Evolutionary conservation across 2,113 vertebrate species (phyloP), one percentile per base, ranked within the genome.

Genomic region (Chloropsis cyanopogon): DNA sequence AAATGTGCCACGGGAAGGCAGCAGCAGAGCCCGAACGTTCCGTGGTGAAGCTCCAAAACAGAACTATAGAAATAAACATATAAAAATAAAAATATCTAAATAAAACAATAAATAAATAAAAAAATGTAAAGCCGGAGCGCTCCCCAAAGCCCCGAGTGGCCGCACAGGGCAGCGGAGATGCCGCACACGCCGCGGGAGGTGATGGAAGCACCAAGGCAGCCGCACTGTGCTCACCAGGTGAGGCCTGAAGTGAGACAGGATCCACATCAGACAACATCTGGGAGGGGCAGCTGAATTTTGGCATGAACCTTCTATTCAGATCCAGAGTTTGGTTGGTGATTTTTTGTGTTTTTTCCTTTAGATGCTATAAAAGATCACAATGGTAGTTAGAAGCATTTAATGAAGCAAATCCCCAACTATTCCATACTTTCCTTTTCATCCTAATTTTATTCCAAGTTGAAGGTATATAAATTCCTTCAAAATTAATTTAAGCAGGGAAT

Each of bases 11-110:
- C 20, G 7, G 21, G 7, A 6, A 31, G 0, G 24, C 59, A 26
- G 6, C 41, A 19, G 24, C 46, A 9, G 22, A 16, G 6, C 2
- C 14, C 1, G 6, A 88, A 12, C 1, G 0, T 2, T 12, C 21
- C 31, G 2, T 3, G 22, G 41, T 21, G 59, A 1, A 47, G 5
- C 22, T 39, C 14, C 37, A 37, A 37, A 37, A 37, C 37, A 37
- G 37, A 37, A 37, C 37, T 37, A 37, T 37, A 37, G 37, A 37
- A 37, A 37, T 37, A 37, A 37, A 37, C 10, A 37, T 37, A 37
- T 37, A 37, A 37, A 8, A 37, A 37, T 37, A 37, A 37, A 37
- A 37, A 37, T 37, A 37, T 37, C 8, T 37, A 37, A 37, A 37
- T 37, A 37, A 37, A 37, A 37, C 37, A 37, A 37, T 37, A 37